Base-by-base conservation (phyloP, 23 tunicate genomes). In the Oikopleura vanhoeffeni region DNA sequence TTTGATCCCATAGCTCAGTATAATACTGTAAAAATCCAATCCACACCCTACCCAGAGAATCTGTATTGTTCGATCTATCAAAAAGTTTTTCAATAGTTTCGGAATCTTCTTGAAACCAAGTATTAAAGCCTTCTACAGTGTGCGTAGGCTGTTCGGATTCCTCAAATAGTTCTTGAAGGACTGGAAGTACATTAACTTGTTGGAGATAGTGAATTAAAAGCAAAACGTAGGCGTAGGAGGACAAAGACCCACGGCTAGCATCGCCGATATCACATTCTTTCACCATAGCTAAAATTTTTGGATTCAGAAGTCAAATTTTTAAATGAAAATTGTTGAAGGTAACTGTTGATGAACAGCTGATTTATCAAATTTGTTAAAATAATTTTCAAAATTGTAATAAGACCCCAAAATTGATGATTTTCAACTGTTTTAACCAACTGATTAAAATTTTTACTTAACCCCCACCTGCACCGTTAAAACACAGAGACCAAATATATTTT, bases 181-280 rank as follows among this genome's bases (percentile, higher is more conserved):
- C 91, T 36, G 99, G 96, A 41, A 94, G 77, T 0, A 94, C 99
- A 0, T 87, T 64, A 27, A 87, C 83, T 41, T 95, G 96, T 57
- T 95, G 99, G 13, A 95, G 90, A 75, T 41, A 95, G 87, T 86
- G 91, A 39, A 95, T 90, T 57, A 88, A 91, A 88, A 95, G 85
- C 39, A 95, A 85, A 1, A 89, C 90, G 91, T 95, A 95, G 0
- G 99, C 99, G 83, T 95, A 95, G 28, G 99, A 95, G 28, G 96
- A 90, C 41, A 95, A 76, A 4, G 99, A 88, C 32, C 96, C 91
- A 0, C 89, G 76, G 0, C 96, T 90, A 39, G 99, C 99, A 64
- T 95, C 99, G 1, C 96, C 96, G 85, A 95, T 95, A 40, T 84
- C 57, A 60, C 90, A 87, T 57, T 82, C 84, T 58, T 95, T 95